These are phyloP conservation scores for Tineola bisselliella DNA, from an alignment of 2,888 invertebrate genomes.

Conservation along the genomic window DNA sequence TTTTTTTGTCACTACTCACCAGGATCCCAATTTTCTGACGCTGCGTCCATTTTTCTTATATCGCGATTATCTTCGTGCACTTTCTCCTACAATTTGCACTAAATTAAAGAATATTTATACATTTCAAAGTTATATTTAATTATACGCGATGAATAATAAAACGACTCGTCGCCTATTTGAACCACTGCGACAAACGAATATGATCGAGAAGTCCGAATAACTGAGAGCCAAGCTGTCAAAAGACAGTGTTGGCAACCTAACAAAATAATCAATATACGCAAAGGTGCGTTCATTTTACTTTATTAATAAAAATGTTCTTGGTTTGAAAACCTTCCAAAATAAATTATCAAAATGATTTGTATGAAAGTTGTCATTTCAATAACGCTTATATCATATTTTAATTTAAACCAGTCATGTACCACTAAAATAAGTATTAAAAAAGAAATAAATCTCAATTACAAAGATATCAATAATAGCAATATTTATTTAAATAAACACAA, in stretches of 20 bases:
- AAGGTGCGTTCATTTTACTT: not conserved
- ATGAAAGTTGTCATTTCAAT: not conserved
- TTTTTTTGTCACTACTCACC: slow-evolving; percentile 27
- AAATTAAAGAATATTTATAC: not conserved
- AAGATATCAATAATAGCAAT: too few species aligned
- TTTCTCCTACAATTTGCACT: not conserved
- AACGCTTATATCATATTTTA: not conserved
- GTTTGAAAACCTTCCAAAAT: not conserved
- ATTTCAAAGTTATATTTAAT: not conserved
- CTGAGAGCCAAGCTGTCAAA: not conserved
- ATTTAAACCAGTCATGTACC: not conserved
- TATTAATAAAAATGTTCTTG: not conserved
- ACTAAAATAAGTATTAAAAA: not conserved
- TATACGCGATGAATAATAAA: not conserved
- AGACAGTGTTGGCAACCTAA: not conserved
- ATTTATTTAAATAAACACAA: too few species aligned
- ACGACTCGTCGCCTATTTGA: not conserved
- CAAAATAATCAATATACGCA: not conserved
- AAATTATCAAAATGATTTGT: not conserved
- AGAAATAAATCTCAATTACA: too few species aligned
- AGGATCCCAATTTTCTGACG: slow-evolving; percentile 54
- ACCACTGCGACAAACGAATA: not conserved
- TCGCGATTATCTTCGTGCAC: not conserved
- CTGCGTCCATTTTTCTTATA: slow-evolving; percentile 37
- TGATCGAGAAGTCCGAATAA: too few species aligned